Evolutionary conservation across 2,797 vertebrate species (phyloP).

Genomic region (Labroides dimidiatus): DNA sequence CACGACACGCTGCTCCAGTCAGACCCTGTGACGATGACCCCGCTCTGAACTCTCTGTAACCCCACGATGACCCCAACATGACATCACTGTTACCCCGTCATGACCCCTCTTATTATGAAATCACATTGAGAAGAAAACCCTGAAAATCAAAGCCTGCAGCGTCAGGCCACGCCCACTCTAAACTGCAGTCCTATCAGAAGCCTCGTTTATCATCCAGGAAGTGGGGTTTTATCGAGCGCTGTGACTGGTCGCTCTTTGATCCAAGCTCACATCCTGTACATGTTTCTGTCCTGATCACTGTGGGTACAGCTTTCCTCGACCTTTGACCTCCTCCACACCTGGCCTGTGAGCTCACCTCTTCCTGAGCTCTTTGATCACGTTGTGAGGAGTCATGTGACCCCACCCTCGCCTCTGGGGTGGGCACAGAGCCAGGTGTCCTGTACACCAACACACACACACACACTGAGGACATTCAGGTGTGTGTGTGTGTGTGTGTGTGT

Average conservation of each 20-base stretch:
- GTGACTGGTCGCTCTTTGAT: constrained; percentile 45
- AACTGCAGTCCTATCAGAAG: constrained; percentile 30
- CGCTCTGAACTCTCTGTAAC: background rate
- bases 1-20: background rate
- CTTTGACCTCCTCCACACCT: constrained; percentile 54
- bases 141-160: constrained; percentile 16
- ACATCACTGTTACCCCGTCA: constrained; percentile 5
- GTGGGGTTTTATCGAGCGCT: background rate
- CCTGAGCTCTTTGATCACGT: constrained; percentile 57
- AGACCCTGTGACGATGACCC: background rate
- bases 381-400: constrained; percentile 62
- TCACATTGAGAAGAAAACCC: constrained; percentile 25
- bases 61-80: constrained; percentile 10
- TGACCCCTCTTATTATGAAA: constrained; percentile 31
- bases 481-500: no score
- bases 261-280: constrained; percentile 27
- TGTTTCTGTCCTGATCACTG: constrained; percentile 44
- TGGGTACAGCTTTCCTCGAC: constrained; percentile 29
- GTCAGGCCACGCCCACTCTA: constrained; percentile 15
- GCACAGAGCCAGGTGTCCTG: constrained; percentile 41
- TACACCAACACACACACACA: background rate
- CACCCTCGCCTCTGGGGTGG: constrained; percentile 32
- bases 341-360: constrained; percentile 40
- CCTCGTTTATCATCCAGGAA: constrained; percentile 2
- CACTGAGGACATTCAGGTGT: no score